Evolutionary conservation across 2,797 vertebrate species (phyloP), one percentile per base, ranked within the genome.

Genomic region (Aeoliscus strigatus): DNA sequence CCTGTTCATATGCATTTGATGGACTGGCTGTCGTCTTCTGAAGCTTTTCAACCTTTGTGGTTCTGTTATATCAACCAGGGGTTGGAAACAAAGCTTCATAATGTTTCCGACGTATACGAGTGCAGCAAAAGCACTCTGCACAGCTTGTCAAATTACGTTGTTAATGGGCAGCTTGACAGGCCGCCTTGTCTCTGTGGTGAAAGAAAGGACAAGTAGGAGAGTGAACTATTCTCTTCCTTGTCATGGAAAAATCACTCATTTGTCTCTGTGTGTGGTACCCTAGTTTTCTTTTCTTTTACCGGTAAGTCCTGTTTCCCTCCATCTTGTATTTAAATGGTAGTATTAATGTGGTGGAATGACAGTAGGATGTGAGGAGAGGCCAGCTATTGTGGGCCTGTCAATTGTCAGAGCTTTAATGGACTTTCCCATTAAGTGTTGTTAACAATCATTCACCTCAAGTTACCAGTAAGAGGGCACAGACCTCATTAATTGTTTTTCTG

Each of bases 111-210:
- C 73, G 78, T 77, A 60, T 71, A 67, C 75, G 63, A 77, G 59
- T 15, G 46, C 55, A 50, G 55, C 18, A 25, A 75, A 80, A 80
- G 69, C 76, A 74, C 80, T 80, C 71, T 32, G 51, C 62, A 45
- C 70, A 71, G 77, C 76, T 83, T 78, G 70, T 81, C 61, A 84
- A 85, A 86, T 85, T 83, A 82, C 75, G 64, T 57, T 70, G 56
- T 73, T 81, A 86, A 83, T 84, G 79, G 70, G 67, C 66, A 67
- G 66, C 76, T 75, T 83, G 81, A 81, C 80, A 80, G 75, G 58
- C 72, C 27, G 49, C 60, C 53, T 75, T 37, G 25, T 66, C 63
- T 79, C 48, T 26, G 50, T 21, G 62, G 47, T 60, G 59, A 71
- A 73, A 76, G 52, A 75, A 72, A 76, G 71, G 68, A 76, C 70